These are phyloP conservation scores for Thelaira solivaga DNA, from an alignment of 2,888 invertebrate species.

Conservation along the genomic window DNA sequence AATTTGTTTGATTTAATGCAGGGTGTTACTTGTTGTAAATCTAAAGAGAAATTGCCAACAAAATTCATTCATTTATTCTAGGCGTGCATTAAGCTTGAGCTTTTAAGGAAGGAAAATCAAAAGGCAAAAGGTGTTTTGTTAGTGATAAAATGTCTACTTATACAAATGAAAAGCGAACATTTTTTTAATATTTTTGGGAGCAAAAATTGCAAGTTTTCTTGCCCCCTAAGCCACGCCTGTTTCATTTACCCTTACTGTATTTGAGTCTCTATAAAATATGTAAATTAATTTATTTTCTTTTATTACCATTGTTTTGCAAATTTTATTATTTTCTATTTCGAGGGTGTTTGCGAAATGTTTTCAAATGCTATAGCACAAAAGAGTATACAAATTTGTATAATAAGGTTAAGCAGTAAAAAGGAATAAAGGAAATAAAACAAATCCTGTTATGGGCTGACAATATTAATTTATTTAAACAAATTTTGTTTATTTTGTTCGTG, in stretches of 20 bases:
- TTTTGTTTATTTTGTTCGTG: not conserved
- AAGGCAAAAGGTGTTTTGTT: too few relatives aligned
- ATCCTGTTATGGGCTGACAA: slow-evolving; percentile 24
- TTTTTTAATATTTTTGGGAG: too few relatives aligned
- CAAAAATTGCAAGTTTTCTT: too few relatives aligned
- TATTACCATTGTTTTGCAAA: not conserved
- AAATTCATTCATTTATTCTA: slow-evolving; percentile 34
- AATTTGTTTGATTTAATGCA: slow-evolving; percentile 50
- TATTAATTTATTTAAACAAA: slow-evolving; percentile 10
- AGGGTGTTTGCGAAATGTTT: slow-evolving; percentile 30
- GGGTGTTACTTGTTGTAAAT: slow-evolving; percentile 54
- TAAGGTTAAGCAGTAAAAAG: not conserved
- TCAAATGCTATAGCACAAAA: not conserved
- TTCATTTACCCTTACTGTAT: too few relatives aligned
- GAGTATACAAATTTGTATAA: not conserved
- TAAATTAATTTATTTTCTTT: slow-evolving; percentile 25
- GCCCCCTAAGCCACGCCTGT: too few relatives aligned
- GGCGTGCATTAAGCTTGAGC: too few relatives aligned
- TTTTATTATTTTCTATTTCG: slow-evolving; percentile 16
- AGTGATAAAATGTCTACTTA: too few relatives aligned
- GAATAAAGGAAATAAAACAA: not conserved
- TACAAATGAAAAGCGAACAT: too few relatives aligned
- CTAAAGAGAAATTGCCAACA: slow-evolving; percentile 1
- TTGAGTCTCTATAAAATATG: slow-evolving; percentile 20
- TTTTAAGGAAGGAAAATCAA: too few relatives aligned